A percentile compares a stretch with the other conserved stretches of the same genome.
Conservation (phyloP, 2,113 vertebrate genomes). For the Hippocampus barbouri region DNA sequence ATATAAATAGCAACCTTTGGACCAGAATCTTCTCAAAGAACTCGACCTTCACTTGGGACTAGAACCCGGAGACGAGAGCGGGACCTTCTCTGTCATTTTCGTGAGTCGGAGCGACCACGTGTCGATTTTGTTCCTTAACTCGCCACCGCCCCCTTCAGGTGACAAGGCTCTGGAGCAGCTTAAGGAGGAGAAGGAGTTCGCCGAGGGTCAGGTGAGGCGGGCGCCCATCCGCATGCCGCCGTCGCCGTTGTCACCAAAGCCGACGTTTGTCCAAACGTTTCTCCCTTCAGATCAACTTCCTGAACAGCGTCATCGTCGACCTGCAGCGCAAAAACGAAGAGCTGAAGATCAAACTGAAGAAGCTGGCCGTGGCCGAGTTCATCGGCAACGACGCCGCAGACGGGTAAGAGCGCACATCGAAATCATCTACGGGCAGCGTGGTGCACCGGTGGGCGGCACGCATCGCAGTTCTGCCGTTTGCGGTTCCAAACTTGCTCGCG, state of each 20-base stretch:
- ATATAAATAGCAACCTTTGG: no score
- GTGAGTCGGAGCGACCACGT: no score
- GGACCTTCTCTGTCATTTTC: no score
- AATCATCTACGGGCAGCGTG: no score
- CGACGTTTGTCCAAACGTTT: not conserved
- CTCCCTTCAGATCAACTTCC: constrained; percentile 85
- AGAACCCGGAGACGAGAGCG: no score
- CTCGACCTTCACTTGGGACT: no score
- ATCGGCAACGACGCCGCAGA: constrained; percentile 83
- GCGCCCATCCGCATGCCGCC: not conserved
- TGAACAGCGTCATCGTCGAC: constrained; percentile 94
- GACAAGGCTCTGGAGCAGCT: constrained; percentile 73
- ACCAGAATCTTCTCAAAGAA: no score
- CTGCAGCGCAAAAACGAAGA: constrained; percentile 92
- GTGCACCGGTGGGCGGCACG: no score
- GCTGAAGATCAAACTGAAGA: constrained; percentile 87
- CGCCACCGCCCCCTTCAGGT: constrained; percentile 56
- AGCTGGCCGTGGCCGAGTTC: constrained; percentile 87
- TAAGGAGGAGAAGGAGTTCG: constrained; percentile 82
- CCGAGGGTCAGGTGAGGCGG: constrained; percentile 84
- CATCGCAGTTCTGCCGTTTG: no score
- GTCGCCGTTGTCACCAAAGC: not conserved
- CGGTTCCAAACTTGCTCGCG: no score
- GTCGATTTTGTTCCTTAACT: not conserved
- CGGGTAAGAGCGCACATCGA: constrained; percentile 66